Conservation (phyloP, 2,797 vertebrate genomes). For the Manis pentadactyla region DNA sequence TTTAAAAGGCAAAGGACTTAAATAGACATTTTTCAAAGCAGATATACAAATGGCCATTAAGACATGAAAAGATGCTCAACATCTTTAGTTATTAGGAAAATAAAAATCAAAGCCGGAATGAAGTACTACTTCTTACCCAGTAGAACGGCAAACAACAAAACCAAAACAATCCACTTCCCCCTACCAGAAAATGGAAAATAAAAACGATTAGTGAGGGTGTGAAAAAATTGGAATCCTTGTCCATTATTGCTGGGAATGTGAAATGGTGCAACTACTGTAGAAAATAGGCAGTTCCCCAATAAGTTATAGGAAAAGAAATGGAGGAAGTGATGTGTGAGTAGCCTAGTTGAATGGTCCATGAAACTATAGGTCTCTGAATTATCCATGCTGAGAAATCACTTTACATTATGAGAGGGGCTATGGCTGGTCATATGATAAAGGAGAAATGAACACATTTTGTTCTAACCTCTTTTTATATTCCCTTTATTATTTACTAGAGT, state of each 20-base stretch:
- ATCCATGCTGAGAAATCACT: neutral
- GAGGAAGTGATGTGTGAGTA: neutral
- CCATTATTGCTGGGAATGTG: neutral
- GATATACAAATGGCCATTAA: neutral
- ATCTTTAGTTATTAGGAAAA: neutral
- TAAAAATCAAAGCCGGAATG: neutral
- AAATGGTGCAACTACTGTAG: neutral
- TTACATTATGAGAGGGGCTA: neutral
- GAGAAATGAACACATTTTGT: neutral
- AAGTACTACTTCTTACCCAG: neutral
- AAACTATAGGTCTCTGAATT: neutral
- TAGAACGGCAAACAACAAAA: neutral
- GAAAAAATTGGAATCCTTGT: neutral
- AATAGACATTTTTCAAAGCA: neutral
- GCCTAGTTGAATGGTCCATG: neutral
- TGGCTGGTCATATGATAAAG: neutral
- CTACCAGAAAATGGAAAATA: neutral
- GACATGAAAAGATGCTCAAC: neutral
- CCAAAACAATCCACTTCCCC: neutral
- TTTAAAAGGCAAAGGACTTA: neutral
- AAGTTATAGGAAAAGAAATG: neutral
- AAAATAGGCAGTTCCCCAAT: neutral
- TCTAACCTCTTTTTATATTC: neutral
- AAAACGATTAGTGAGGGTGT: neutral
- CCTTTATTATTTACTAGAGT: slow-evolving; percentile 31